A percentile compares a stretch with the other conserved stretches of the same genome.
phyloP scores from a whole-genome alignment of 2,797 vertebrate species.

The Liparis tanakae region DNA sequence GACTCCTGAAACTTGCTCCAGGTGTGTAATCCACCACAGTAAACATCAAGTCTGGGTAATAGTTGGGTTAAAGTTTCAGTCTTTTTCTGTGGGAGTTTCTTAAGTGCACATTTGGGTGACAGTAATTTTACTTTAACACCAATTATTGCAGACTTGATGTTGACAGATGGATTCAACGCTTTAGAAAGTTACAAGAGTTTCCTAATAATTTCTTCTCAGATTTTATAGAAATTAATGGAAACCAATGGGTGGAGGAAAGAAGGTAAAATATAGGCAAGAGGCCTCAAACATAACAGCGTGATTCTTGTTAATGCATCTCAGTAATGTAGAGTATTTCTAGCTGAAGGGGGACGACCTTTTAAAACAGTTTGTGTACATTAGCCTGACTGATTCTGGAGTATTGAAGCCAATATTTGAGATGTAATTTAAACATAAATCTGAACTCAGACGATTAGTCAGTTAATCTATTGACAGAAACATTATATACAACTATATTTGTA shows the following conservation, averaged over 20 bases:
- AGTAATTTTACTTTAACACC: not conserved
- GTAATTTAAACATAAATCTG: not conserved
- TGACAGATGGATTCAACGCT: not conserved
- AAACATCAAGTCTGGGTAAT: not conserved
- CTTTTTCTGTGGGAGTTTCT: not conserved
- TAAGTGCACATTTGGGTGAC: not conserved
- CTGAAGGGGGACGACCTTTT: not conserved
- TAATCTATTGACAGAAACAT: not conserved
- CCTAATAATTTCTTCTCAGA: not conserved
- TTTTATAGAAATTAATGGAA: slow-evolving; percentile 2
- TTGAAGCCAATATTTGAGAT: not conserved
- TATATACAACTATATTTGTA: not conserved
- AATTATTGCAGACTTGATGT: not conserved
- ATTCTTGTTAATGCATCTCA: not conserved
- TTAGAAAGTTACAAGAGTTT: not conserved
- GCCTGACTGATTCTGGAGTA: not conserved
- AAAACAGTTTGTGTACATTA: not conserved
- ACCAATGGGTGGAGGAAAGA: not conserved
- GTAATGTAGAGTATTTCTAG: not conserved
- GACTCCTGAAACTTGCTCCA: not conserved
- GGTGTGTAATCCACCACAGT: not conserved
- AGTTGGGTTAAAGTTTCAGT: not conserved
- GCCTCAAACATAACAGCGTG: not conserved
- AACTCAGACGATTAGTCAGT: not conserved
- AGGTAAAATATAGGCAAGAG: not conserved